A percentile compares a stretch with the other conserved stretches of the same genome.
Conservation (phyloP, 1,140 invertebrate genomes). For the Elymnias hypermnestra region DNA sequence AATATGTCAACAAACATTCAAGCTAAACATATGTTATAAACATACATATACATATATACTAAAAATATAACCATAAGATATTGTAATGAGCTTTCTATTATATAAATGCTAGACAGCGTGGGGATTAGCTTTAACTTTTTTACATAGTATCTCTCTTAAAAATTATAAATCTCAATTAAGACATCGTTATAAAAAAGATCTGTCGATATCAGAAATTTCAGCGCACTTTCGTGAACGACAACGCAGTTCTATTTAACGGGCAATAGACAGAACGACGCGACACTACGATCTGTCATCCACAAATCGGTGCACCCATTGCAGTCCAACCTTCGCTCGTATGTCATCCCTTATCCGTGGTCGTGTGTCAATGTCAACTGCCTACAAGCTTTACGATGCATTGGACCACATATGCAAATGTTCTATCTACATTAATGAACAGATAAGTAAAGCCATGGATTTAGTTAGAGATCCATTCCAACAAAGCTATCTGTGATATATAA, state of each 20-base stretch:
- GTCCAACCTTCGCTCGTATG: conserved; percentile 35
- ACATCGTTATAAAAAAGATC: conserved; percentile 1
- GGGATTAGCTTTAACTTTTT: too few species aligned
- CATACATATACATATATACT: too few species aligned
- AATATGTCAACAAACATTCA: too few species aligned
- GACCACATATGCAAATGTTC: conserved; percentile 42
- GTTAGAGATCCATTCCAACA: not conserved
- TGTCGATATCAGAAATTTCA: conserved; percentile 3
- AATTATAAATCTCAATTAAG: conserved; percentile 2
- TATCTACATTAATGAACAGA: conserved; percentile 12
- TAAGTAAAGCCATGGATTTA: conserved; percentile 1
- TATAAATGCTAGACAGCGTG: too few species aligned
- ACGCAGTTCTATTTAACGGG: conserved; percentile 18
- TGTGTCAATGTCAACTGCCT: conserved; percentile 52
- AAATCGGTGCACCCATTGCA: conserved; percentile 53
- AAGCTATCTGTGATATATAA: too few species aligned
- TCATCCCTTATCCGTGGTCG: conserved; percentile 56
- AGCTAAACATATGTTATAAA: too few species aligned
- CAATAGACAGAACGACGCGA: conserved; percentile 23
- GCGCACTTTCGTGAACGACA: conserved; percentile 20
- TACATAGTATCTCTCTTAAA: too few species aligned
- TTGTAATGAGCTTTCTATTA: not conserved
- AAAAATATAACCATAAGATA: not conserved
- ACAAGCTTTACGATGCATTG: conserved; percentile 26
- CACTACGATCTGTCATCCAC: conserved; percentile 46